These are phyloP conservation scores for Volucella inanis DNA, from an alignment of 2,888 invertebrate genomes.

Conservation along the genomic window DNA sequence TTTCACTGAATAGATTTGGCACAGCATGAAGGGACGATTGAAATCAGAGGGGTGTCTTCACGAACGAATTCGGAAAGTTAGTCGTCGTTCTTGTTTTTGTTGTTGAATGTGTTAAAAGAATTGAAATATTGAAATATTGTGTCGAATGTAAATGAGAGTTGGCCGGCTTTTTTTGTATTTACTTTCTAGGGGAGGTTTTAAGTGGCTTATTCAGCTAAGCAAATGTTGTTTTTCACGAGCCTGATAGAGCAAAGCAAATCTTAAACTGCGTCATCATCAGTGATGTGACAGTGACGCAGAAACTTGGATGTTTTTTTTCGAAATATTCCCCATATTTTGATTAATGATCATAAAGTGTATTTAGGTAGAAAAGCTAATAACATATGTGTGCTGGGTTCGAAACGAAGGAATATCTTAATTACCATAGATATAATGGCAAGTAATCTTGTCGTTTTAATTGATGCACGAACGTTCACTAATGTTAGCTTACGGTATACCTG, in stretches of 20 bases:
- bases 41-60: conserved; percentile 20
- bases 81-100: conserved; percentile 21
- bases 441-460: conserved; percentile 11
- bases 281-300: conserved; percentile 7
- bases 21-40: conserved; percentile 15
- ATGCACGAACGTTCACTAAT: conserved; percentile 3
- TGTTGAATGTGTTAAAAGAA: conserved; percentile 45
- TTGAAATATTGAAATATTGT: conserved; percentile 15
- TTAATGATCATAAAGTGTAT: conserved; percentile 5
- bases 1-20: conserved; percentile 31
- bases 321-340: conserved; percentile 9
- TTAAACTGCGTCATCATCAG: neutral
- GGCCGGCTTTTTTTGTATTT: neutral
- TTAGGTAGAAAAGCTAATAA: conserved; percentile 16
- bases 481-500: conserved; percentile 11
- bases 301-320: neutral
- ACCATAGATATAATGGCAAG: conserved; percentile 3
- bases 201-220: conserved; percentile 18
- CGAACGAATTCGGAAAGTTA: neutral
- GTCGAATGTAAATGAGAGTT: conserved; percentile 19
- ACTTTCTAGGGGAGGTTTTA: conserved; percentile 5
- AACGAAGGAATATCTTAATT: conserved; percentile 1
- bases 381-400: neutral
- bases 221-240: neutral
- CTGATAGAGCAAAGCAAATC: neutral